Evolutionary conservation across 2,888 invertebrate genomes (phyloP), one percentile per base, ranked within the genome.

Genomic region (Argynnis bischoffii): DNA sequence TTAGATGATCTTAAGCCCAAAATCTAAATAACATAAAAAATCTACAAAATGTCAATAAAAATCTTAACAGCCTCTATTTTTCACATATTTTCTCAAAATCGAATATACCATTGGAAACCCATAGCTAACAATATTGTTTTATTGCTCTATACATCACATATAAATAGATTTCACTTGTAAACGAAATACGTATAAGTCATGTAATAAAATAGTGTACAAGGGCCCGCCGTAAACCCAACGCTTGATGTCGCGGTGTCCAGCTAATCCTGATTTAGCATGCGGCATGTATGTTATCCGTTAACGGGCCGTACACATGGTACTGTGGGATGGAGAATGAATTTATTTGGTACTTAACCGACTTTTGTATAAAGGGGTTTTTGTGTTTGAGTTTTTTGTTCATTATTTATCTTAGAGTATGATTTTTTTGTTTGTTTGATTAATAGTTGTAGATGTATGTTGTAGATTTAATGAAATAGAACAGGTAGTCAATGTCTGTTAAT

Each of bases 261-360:
- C 87, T 92, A 92, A 92, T 89, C 90, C 91, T 92, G 92, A 92
- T 92, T 90, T 92, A 92, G 87, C 87, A 83, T 76, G 78, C 80
- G 80, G 70, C 75, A 77, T 81, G 84, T 90, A 88, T 79, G 85
- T 89, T 88, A 87, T 81, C 77, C 84, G 81, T 81, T 83, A 86
- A 84, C 81, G 75, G 73, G 76, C 66, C 51, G 4, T 71, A 85
- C 84, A 84, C 79, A 86, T 81, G 66, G 81, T 6, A 41, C 6
- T 21, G 2, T 4, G 51, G 67, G 26, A 67, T 48, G 31, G 21
- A 35, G 53, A 66, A 35, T 57, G 6, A 13, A 16, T 54, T 54
- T 41, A 8, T 50, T 50, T 18, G 18, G 18, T 18, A 50, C 15
- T 50, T 50, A 8, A n/a, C 50, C 16, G 8, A n/a, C n/a, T 50